Evolutionary conservation across 2,888 invertebrate species (phyloP).

Genomic region (Argyresthia goedartella): DNA sequence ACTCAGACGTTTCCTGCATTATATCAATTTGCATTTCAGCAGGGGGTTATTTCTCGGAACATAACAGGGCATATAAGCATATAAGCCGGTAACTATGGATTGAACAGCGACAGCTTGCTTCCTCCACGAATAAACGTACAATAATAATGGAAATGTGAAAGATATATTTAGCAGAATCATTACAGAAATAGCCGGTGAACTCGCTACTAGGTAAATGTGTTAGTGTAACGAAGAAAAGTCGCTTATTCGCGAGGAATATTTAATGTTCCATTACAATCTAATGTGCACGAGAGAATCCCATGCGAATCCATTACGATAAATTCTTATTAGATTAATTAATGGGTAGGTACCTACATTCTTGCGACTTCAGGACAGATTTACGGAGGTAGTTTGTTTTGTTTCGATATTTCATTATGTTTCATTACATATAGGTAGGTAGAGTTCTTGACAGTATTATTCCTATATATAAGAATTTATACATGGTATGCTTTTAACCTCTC

Average conservation of each 20-base stretch:
- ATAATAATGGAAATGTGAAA: not conserved
- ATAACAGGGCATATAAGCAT: not conserved
- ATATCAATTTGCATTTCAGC: constrained; percentile 69
- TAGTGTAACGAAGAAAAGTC: not conserved
- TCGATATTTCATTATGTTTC: not conserved
- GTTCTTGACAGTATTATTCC: too few relatives aligned
- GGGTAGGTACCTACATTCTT: constrained; percentile 1
- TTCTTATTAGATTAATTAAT: constrained; percentile 8
- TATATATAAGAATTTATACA: too few relatives aligned
- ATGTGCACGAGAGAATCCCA: constrained; percentile 5
- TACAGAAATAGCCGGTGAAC: not conserved
- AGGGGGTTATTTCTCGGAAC: constrained; percentile 16
- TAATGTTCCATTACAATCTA: constrained; percentile 6
- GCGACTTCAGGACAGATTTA: not conserved
- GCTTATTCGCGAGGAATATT: constrained; percentile 6
- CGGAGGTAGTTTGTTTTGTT: not conserved
- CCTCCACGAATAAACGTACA: not conserved
- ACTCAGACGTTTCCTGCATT: constrained; percentile 71
- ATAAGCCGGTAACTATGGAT: not conserved
- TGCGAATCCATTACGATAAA: constrained; percentile 6
- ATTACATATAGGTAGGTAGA: too few relatives aligned
- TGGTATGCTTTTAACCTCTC: too few relatives aligned
- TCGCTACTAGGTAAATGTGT: constrained; percentile 1
- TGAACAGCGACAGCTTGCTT: not conserved
- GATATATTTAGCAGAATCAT: constrained; percentile 1